phyloP scores from a whole-genome alignment of 2,797 vertebrate genomes.

The Natrix natrix region DNA sequence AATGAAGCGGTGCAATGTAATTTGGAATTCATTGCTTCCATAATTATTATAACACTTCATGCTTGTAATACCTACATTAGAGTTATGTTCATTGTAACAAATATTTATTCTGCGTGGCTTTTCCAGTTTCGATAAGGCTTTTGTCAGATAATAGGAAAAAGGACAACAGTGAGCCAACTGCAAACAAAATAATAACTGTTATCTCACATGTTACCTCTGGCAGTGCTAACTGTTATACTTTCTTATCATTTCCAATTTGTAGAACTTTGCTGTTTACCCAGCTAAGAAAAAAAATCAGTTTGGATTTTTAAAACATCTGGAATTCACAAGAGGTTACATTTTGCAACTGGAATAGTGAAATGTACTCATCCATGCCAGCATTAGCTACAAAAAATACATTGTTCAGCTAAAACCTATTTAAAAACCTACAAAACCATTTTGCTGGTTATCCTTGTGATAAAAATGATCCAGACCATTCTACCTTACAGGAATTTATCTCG shows the following conservation, averaged over 20 bases:
- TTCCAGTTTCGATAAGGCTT: neutral
- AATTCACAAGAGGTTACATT: neutral
- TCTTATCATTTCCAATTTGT: neutral
- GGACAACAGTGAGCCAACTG: accelerated
- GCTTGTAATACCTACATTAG: neutral
- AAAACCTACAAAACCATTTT: neutral
- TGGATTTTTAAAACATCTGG: neutral
- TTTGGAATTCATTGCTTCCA: accelerated
- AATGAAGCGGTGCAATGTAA: neutral
- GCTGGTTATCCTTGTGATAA: neutral
- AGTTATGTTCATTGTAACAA: neutral
- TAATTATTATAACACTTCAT: neutral
- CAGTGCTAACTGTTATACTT: slow-evolving; percentile 11
- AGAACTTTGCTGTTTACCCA: slow-evolving; percentile 5
- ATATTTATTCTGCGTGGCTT: neutral
- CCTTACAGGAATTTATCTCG: neutral
- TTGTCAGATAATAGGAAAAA: neutral
- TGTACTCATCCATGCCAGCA: neutral
- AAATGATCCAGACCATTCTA: neutral
- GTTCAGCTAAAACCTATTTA: neutral
- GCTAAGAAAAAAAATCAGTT: neutral
- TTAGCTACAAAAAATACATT: neutral
- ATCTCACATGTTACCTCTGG: neutral
- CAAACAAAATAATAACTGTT: neutral
- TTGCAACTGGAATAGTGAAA: neutral